A percentile compares a stretch with the other conserved stretches of the same genome.
Conservation (phyloP, 2,888 invertebrate genomes). For the Leptinotarsa haldemani region DNA sequence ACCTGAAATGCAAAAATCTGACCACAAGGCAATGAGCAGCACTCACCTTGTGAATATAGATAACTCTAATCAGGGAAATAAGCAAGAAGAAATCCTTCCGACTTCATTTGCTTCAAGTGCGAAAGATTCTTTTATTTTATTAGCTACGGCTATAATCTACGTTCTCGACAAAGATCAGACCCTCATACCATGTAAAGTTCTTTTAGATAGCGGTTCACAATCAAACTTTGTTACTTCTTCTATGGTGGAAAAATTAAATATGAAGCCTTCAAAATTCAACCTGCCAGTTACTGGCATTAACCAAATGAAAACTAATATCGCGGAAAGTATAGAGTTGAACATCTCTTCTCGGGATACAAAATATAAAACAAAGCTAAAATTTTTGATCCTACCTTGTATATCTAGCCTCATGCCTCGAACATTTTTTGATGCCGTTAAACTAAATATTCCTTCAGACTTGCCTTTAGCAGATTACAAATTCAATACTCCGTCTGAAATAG, state of each 20-base stretch:
- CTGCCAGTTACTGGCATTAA: slow-evolving; percentile 30
- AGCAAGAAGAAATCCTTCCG: neutral
- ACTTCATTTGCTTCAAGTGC: neutral
- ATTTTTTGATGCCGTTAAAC: slow-evolving; percentile 27
- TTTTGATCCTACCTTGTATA: slow-evolving; percentile 23
- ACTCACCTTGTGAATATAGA: too few species aligned
- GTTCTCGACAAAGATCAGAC: neutral
- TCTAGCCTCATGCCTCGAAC: slow-evolving; percentile 16
- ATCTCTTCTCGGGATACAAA: slow-evolving; percentile 16
- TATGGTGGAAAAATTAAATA: slow-evolving; percentile 26
- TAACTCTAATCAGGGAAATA: too few species aligned
- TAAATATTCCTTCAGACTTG: slow-evolving; percentile 32
- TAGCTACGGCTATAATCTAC: neutral
- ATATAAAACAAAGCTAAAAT: slow-evolving; percentile 21
- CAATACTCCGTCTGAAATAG: slow-evolving; percentile 29
- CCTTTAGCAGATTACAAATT: slow-evolving; percentile 31
- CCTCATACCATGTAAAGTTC: slow-evolving; percentile 7
- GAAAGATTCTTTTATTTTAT: slow-evolving; percentile 6
- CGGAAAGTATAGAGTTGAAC: slow-evolving; percentile 8
- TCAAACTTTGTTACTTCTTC: neutral
- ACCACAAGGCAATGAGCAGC: too few species aligned
- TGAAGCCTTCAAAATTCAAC: slow-evolving; percentile 20
- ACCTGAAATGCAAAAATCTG: neutral
- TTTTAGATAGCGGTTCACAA: neutral
- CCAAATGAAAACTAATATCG: slow-evolving; percentile 34